These are phyloP conservation scores for Drosophila pseudoananassae DNA, from an alignment of 1,140 invertebrate genomes.

Conservation along the genomic window DNA sequence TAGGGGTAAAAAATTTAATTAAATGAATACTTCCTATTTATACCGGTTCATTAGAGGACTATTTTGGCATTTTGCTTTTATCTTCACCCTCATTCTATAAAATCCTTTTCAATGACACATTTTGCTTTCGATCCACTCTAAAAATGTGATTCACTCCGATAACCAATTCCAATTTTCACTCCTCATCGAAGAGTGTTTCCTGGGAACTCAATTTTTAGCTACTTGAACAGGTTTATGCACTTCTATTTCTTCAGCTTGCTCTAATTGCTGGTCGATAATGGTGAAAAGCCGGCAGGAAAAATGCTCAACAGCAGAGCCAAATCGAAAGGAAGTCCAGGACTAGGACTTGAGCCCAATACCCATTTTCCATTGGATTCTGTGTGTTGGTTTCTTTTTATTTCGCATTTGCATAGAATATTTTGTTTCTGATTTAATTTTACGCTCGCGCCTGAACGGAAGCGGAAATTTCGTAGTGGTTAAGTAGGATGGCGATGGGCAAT, in stretches of 20 bases:
- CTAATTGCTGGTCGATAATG: conserved; percentile 73
- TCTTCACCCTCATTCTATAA: not conserved
- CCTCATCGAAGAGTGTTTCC: not conserved
- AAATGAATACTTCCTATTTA: not conserved
- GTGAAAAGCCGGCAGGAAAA: conserved; percentile 13
- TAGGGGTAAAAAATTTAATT: no score
- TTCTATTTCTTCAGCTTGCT: conserved; percentile 47
- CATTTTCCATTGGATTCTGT: conserved; percentile 19
- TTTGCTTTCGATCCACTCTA: conserved; percentile 10
- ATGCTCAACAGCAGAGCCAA: not conserved
- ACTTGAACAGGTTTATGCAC: conserved; percentile 75
- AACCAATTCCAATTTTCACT: conserved; percentile 30
- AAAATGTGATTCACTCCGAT: conserved; percentile 5
- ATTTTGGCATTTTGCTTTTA: not conserved
- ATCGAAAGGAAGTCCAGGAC: conserved; percentile 5
- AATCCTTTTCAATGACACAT: conserved; percentile 17
- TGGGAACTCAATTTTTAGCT: conserved; percentile 48
- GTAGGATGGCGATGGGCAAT: conserved; percentile 16
- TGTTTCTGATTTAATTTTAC: conserved; percentile 71
- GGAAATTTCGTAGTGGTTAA: conserved; percentile 64
- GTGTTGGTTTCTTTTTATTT: not conserved
- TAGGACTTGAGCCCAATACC: conserved; percentile 19
- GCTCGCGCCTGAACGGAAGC: conserved; percentile 54
- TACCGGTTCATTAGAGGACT: no score
- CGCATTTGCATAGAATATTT: conserved; percentile 57